These are phyloP conservation scores for Trachythela sp. DNA, from an alignment of 64 coral and sea anemone species.

Conservation along the genomic window DNA sequence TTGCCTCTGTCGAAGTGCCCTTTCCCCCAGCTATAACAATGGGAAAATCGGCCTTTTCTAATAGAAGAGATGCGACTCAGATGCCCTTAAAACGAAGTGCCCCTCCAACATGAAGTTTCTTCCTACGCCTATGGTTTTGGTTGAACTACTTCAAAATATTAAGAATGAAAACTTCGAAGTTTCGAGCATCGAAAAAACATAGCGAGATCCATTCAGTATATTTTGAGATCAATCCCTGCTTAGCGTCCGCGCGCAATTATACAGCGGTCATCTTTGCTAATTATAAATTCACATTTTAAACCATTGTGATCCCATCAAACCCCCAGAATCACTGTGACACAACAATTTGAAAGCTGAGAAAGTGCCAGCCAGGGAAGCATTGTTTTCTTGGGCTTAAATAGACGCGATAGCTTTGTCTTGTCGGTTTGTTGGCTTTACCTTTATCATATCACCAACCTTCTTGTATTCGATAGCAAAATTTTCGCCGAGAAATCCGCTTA, in stretches of 20 bases:
- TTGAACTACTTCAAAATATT: no score
- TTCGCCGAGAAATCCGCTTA: neutral
- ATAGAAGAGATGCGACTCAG: no score
- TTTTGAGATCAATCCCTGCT: neutral
- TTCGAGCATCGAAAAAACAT: no score
- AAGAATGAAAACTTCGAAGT: no score
- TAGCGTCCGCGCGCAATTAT: neutral
- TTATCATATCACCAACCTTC: neutral
- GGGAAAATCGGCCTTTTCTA: no score
- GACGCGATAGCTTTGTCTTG: neutral
- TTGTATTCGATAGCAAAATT: neutral
- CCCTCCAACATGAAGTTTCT: no score
- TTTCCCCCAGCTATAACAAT: no score
- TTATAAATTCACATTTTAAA: neutral
- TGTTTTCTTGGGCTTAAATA: constrained; percentile 1
- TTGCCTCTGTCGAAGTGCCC: no score
- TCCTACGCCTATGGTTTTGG: no score
- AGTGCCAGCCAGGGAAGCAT: neutral
- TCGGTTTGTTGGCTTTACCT: neutral
- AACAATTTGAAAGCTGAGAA: constrained; percentile 13
- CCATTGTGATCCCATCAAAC: neutral
- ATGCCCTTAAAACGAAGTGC: no score
- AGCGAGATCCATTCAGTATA: no score
- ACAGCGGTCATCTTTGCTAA: no score
- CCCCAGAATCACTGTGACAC: neutral